Evolutionary conservation across 2,797 vertebrate species (phyloP), one percentile per base, ranked within the genome.

Genomic region (Sparus aurata): DNA sequence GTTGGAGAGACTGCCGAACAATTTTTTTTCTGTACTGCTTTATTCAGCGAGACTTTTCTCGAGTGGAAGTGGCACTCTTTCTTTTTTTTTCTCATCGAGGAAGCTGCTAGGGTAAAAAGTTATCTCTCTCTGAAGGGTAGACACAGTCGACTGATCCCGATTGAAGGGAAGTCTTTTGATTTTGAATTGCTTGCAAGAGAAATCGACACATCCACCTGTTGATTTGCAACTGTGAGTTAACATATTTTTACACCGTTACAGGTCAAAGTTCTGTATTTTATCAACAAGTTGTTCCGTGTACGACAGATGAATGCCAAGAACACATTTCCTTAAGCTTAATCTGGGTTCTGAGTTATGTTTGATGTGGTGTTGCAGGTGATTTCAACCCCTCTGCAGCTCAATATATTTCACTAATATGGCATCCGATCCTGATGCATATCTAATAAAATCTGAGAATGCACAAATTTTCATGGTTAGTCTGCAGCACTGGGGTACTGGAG

Each of bases 21-120:
- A 16, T 80, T 88, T 80, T 73, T 80, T 75, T 27, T 27, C 63
- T 65, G 43, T 46, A 43, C 27, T 82, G 79, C 59, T 76, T 87
- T 82, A 88, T 85, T 79, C 83, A 82, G 78, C 4, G 69, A 84
- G 80, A 84, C 70, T 77, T 83, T 82, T 85, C 80, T 77, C 70
- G 46, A 81, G 75, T 65, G 43, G 77, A 79, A 58, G 69, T 79
- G 67, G n/a, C 49, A 71, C 45, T 27, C 27, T 27, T 47, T 16
- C 3, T 43, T 0, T 34, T 38, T 18, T 3, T 43, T 0, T 34
- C 38, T 17, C 54, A 45, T 65, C 0, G 4, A 23, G 69, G 62
- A 75, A 73, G 63, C 68, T 23, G 34, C 76, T 47, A 25, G 16
- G n/a, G 18, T 45, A 38, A 3, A 3, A 65, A 73, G 75, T 78